A percentile compares a stretch with the other conserved stretches of the same genome.
Evolutionary conservation across 1,140 invertebrate genomes (phyloP).

Genomic region (Heliconius himera): DNA sequence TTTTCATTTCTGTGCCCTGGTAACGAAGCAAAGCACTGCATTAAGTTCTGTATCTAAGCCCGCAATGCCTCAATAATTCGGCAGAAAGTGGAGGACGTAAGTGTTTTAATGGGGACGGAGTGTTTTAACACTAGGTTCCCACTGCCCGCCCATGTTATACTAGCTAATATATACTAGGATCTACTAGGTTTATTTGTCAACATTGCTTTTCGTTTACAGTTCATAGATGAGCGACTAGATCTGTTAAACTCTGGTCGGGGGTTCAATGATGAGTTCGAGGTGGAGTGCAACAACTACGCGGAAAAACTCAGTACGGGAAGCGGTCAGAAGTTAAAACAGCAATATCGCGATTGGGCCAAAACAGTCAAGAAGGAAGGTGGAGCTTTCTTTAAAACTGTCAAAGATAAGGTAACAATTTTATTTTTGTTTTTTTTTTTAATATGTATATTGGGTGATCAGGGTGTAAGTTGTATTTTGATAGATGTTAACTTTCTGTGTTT

Average conservation of each 20-base stretch:
- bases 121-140: too few relatives aligned
- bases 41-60: too few relatives aligned
- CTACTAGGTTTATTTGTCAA: background rate
- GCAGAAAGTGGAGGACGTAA: too few relatives aligned
- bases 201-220: conserved; percentile 82
- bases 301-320: conserved; percentile 85
- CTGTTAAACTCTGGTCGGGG: conserved; percentile 94
- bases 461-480: too few relatives aligned
- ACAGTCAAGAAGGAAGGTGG: conserved; percentile 82
- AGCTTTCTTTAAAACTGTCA: conserved; percentile 88
- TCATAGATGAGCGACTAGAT: conserved; percentile 95
- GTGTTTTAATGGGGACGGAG: too few relatives aligned
- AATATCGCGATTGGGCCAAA: conserved; percentile 88
- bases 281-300: conserved; percentile 92
- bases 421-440: too few relatives aligned
- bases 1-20: too few relatives aligned
- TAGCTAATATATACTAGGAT: background rate
- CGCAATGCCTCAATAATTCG: too few relatives aligned
- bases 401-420: conserved; percentile 84
- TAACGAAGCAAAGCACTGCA: too few relatives aligned
- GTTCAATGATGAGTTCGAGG: conserved; percentile 97
- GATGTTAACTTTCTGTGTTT: too few relatives aligned
- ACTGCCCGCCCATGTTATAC: too few relatives aligned
- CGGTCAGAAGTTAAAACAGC: conserved; percentile 83
- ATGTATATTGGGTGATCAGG: too few relatives aligned